Evolutionary conservation across 2,888 invertebrate species (phyloP), one percentile per base, ranked within the genome.

Genomic region (Tuberolachnus salignus): DNA sequence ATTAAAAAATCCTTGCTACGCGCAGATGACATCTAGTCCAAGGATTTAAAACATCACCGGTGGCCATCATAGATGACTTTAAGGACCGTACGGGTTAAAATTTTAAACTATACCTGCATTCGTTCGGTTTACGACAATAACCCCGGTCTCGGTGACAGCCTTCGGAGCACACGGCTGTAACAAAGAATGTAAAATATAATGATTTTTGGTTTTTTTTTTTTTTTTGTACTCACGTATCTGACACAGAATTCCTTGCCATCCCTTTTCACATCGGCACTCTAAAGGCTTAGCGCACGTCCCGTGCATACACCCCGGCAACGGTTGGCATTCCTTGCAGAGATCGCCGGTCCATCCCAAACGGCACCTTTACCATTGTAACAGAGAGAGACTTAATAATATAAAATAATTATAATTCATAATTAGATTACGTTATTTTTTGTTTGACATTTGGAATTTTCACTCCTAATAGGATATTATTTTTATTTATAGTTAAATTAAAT

Each of bases 261-360:
- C 97, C 3, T 93, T 92, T 74, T 91, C 87, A 85, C 97, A 97
- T 84, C 92, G 92, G 87, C 97, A 97, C 86, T 97, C 94, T 53
- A 95, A 88, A 4, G 96, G 95, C 85, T 94, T 92, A 82, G 91
- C 91, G 86, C 97, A 97, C 84, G 91, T 93, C 13, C 97, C 97
- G 84, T 95, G 93, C 83, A 92, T 91, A 86, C 97, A 97, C 82
- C 95, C 95, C 0, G 97, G 96, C 83, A 96, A 87, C 3, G 92
- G 91, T 84, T 94, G 92, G 85, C 96, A 97, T 82, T 94, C 90
- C 83, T 92, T 90, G 86, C 97, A 97, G 14, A 90, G 91, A 61
- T 90, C 89, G 0, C 97, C 97, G 10, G 92, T 89, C 94, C 95
- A 97, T 75, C 97, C 97, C n/a, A 94, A 86, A 64, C 93, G 90